Evolutionary conservation across 2,113 vertebrate species (phyloP).

Genomic region (Donacobius atricapilla): DNA sequence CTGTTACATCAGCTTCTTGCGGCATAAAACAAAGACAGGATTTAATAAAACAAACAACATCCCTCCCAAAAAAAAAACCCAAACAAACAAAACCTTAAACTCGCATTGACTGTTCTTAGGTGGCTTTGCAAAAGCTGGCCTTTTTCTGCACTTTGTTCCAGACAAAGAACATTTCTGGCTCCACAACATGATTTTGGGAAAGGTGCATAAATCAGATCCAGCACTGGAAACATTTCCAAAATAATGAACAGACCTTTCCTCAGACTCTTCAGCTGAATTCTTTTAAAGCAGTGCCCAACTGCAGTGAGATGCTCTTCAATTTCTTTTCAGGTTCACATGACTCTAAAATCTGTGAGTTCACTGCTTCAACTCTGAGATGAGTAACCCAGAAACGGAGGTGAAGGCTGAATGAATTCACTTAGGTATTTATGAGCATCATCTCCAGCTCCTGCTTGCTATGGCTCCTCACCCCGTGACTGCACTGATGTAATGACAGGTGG

Average conservation of each 20-base stretch:
- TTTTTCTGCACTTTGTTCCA: not conserved
- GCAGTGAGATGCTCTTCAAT: not conserved
- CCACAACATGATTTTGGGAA: not conserved
- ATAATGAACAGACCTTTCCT: not conserved
- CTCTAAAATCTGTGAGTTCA: not conserved
- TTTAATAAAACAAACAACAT: not conserved
- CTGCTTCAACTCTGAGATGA: not conserved
- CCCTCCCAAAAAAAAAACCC: rapidly evolving
- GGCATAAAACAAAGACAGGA: not conserved
- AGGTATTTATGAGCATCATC: not conserved
- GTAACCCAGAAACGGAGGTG: not conserved
- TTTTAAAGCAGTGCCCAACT: not conserved
- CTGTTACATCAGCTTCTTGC: not conserved
- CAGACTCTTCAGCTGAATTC: not conserved
- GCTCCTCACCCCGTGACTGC: not conserved
- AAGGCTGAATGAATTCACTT: not conserved
- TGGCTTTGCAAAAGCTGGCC: not conserved
- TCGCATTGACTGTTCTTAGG: not conserved
- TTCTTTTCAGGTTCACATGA: not conserved
- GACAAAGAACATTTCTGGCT: not conserved
- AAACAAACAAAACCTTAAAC: not conserved
- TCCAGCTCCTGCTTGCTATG: not conserved
- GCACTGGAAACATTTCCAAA: not conserved
- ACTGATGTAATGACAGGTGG: not conserved
- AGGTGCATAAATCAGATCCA: not conserved